phyloP scores from a whole-genome alignment of 1,140 invertebrate species.

The Asobara japonica region DNA sequence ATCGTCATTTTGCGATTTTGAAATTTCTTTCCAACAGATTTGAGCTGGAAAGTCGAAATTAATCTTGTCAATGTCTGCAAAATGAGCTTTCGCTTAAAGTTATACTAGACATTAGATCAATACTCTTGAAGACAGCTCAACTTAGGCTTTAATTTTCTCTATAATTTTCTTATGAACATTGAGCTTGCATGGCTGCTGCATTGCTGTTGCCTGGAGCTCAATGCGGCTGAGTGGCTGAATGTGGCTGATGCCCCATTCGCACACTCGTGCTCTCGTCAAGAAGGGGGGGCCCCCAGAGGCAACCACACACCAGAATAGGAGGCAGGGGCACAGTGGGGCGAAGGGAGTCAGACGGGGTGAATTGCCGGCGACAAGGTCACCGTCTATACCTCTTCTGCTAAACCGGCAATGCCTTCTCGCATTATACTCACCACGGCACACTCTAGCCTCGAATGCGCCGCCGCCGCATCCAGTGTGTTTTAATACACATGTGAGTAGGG shows the following conservation, averaged over 20 bases:
- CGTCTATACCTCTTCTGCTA: conserved; percentile 59
- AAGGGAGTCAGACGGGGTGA: conserved; percentile 61
- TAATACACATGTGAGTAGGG: background rate
- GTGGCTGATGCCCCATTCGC: background rate
- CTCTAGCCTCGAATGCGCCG: conserved; percentile 45
- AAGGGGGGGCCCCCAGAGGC: background rate
- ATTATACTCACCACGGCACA: conserved; percentile 34
- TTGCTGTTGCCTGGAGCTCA: no score
- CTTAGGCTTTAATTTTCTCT: no score
- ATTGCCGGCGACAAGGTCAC: conserved; percentile 68
- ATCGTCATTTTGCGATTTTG: no score
- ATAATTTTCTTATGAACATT: no score
- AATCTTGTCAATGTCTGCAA: background rate
- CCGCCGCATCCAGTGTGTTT: conserved; percentile 19
- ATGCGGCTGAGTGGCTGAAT: background rate
- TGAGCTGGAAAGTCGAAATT: no score
- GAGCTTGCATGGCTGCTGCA: no score
- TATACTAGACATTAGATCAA: background rate
- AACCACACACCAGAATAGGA: conserved; percentile 33
- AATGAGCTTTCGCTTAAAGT: background rate
- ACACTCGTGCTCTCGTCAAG: background rate
- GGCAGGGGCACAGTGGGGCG: conserved; percentile 37
- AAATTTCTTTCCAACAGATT: no score
- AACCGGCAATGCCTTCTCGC: conserved; percentile 48
- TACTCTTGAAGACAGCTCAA: no score